Conservation (phyloP, 2,797 vertebrate genomes). For the Buceros bicornis region DNA sequence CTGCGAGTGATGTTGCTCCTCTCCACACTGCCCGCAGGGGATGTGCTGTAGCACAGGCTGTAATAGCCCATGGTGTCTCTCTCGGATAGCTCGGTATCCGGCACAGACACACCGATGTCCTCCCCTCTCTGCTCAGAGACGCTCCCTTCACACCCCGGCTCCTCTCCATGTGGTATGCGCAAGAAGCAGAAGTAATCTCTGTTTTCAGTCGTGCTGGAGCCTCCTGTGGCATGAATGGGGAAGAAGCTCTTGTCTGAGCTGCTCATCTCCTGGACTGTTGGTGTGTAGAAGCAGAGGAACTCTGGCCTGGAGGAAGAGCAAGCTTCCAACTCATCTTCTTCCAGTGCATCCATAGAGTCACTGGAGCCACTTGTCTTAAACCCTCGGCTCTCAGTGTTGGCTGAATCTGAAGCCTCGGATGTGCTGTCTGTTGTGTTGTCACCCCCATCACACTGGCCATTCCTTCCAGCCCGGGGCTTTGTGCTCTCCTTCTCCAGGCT, state of each 20-base stretch:
- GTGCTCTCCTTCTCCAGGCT: conserved; percentile 3
- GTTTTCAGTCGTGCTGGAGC: neutral
- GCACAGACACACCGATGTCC: neutral
- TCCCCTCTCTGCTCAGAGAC: conserved; percentile 72
- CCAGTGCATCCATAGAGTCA: conserved; percentile 92
- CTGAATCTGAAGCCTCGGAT: conserved; percentile 92
- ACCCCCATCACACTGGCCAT: neutral
- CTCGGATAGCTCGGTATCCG: conserved; percentile 82
- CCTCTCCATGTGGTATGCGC: conserved; percentile 80
- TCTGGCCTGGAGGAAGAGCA: conserved; percentile 82
- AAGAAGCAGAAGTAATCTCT: conserved; percentile 83
- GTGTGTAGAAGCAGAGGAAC: conserved; percentile 79
- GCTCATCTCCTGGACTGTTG: conserved; percentile 62
- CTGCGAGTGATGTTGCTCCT: conserved; percentile 20
- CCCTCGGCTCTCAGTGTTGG: conserved; percentile 79
- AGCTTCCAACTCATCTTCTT: conserved; percentile 89
- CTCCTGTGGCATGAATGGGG: neutral
- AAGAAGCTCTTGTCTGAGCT: neutral
- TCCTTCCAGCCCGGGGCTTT: neutral
- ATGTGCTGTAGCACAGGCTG: conserved; percentile 87
- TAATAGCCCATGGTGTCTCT: conserved; percentile 84
- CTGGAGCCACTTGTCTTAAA: conserved; percentile 89
- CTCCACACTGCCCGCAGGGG: conserved; percentile 82
- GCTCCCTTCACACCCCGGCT: neutral
- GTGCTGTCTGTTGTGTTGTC: conserved; percentile 72